Evolutionary conservation across 2,797 vertebrate genomes (phyloP).

Genomic region (Malurus leucopterus): DNA sequence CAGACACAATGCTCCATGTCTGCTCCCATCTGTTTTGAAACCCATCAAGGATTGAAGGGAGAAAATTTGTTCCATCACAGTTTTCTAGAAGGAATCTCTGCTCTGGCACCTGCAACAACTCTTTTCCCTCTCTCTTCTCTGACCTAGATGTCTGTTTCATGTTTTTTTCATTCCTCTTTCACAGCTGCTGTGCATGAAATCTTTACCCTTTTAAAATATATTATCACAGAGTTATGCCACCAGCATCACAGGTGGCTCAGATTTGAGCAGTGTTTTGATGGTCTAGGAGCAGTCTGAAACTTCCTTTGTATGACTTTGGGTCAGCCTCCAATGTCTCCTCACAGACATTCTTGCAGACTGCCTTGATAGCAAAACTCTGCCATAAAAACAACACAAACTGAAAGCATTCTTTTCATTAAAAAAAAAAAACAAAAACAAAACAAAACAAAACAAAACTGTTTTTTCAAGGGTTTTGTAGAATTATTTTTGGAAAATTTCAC

Average conservation of each 20-base stretch:
- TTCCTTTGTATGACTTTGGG: neutral
- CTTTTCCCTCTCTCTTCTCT: neutral
- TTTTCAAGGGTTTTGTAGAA: neutral
- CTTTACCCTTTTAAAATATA: neutral
- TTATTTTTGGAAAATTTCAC: neutral
- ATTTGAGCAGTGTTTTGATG: neutral
- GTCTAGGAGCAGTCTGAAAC: neutral
- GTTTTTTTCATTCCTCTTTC: neutral
- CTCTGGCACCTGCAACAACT: neutral
- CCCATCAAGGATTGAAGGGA: neutral
- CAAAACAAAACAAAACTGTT: neutral
- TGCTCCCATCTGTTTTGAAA: neutral
- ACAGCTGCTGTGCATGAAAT: neutral
- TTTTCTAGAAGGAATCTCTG: neutral
- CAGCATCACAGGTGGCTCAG: neutral
- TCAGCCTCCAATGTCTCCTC: neutral
- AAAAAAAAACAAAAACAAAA: neutral
- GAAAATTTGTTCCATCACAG: neutral
- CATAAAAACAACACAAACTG: neutral
- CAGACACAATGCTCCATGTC: fast-evolving
- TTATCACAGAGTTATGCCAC: neutral
- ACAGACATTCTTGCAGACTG: fast-evolving
- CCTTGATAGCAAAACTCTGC: neutral
- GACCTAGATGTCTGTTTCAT: neutral
- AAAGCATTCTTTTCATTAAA: neutral